These are phyloP conservation scores for Masnerella sp. DNA, from an alignment of 2,888 invertebrate species.

Conservation along the genomic window DNA sequence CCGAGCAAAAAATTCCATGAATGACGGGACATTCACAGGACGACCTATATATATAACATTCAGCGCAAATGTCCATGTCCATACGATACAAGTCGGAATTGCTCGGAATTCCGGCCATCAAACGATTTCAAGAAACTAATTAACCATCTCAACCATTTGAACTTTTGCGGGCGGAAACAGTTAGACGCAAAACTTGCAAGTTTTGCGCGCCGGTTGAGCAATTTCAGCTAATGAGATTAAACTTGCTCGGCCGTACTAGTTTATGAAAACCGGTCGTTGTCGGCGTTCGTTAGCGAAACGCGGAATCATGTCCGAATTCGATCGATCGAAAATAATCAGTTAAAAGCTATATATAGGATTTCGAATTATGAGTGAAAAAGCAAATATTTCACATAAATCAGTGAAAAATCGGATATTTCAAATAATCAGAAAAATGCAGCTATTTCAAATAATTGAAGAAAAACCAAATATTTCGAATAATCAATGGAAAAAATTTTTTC, in stretches of 20 bases:
- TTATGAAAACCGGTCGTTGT: constrained; percentile 32
- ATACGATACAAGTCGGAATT: not conserved
- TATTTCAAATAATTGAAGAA: too few species aligned
- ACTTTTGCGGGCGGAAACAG: constrained; percentile 34
- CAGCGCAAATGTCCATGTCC: too few species aligned
- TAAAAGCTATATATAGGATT: too few species aligned
- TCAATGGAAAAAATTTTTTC: too few species aligned
- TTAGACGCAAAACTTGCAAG: constrained; percentile 31
- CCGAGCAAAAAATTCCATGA: too few species aligned
- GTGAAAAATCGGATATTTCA: too few species aligned
- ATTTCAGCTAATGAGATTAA: constrained; percentile 47
- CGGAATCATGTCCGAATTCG: constrained; percentile 20
- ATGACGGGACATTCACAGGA: too few species aligned
- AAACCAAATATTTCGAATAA: too few species aligned
- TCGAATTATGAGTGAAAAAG: too few species aligned
- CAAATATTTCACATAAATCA: too few species aligned
- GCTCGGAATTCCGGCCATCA: constrained; percentile 7
- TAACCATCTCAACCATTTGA: constrained; percentile 41
- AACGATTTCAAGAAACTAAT: constrained; percentile 41
- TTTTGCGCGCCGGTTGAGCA: constrained; percentile 37
- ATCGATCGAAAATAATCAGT: constrained; percentile 14
- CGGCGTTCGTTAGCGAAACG: constrained; percentile 19
- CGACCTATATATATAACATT: too few species aligned
- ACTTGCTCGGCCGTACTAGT: constrained; percentile 27
- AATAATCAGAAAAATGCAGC: too few species aligned